Evolutionary conservation across 2,888 invertebrate genomes (phyloP).

Genomic region (Acronicta alni): DNA sequence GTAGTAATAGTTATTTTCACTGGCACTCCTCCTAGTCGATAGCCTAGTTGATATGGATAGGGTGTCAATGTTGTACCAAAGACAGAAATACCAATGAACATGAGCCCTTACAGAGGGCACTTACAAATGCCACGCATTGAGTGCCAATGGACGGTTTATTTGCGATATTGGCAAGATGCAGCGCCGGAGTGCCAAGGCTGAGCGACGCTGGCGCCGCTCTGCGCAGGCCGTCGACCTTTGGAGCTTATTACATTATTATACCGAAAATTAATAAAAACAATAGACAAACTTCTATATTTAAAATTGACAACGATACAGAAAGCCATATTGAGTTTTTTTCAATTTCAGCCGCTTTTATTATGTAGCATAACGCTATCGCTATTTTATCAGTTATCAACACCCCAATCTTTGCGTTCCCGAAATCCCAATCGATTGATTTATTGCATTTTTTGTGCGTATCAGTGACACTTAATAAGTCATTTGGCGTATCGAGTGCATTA

Average conservation of each 20-base stretch:
- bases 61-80: constrained; percentile 65
- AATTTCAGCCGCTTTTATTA: background rate
- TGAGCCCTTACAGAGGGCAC: constrained; percentile 76
- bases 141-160: constrained; percentile 87
- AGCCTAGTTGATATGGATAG: constrained; percentile 60
- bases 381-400: constrained; percentile 34
- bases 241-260: constrained; percentile 42
- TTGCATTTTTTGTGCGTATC: constrained; percentile 45
- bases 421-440: constrained; percentile 46
- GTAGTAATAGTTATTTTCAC: constrained; percentile 49
- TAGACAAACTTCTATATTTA: constrained; percentile 7
- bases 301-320: background rate
- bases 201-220: constrained; percentile 75
- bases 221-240: constrained; percentile 78
- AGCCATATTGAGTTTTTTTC: background rate
- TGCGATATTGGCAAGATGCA: constrained; percentile 85
- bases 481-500: constrained; percentile 63
- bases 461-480: constrained; percentile 62
- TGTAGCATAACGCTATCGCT: constrained; percentile 1
- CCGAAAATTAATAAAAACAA: constrained; percentile 15
- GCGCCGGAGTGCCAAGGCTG: constrained; percentile 79
- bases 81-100: constrained; percentile 69
- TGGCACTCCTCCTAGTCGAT: constrained; percentile 53
- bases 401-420: constrained; percentile 41
- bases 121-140: constrained; percentile 77